Evolutionary conservation across 2,888 invertebrate species (phyloP).

Genomic region (Alcis repandata): DNA sequence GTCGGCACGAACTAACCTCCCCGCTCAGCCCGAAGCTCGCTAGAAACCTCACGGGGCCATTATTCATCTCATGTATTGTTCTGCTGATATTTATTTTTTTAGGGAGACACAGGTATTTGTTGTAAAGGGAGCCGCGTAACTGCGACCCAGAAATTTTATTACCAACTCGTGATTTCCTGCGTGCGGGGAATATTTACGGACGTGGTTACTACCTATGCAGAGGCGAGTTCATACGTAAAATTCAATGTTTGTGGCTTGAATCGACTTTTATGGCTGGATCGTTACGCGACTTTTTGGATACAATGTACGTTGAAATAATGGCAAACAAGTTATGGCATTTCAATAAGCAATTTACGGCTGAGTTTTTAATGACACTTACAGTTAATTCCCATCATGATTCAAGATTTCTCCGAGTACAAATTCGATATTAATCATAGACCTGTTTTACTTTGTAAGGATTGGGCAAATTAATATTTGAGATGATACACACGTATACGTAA

Average conservation of each 20-base stretch:
- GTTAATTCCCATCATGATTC: no score
- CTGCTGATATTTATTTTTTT: constrained; percentile 47
- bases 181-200: constrained; percentile 42
- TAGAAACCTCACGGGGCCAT: constrained; percentile 39
- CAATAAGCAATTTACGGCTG: no score
- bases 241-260: constrained; percentile 23
- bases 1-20: constrained; percentile 26
- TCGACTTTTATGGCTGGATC: constrained; percentile 19
- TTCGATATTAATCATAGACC: no score
- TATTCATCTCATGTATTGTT: constrained; percentile 50
- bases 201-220: constrained; percentile 31
- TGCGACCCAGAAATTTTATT: constrained; percentile 45
- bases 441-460: no score
- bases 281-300: constrained; percentile 13
- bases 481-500: no score
- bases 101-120: constrained; percentile 48
- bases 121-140: constrained; percentile 40
- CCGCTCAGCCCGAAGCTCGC: constrained; percentile 9
- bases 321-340: no score
- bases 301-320: constrained; percentile 16
- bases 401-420: no score
- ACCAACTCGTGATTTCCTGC: constrained; percentile 46
- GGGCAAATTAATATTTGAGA: no score
- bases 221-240: constrained; percentile 31
- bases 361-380: no score